Conservation (phyloP, 2,797 vertebrate genomes). For the Chiroxiphia lanceolata region DNA sequence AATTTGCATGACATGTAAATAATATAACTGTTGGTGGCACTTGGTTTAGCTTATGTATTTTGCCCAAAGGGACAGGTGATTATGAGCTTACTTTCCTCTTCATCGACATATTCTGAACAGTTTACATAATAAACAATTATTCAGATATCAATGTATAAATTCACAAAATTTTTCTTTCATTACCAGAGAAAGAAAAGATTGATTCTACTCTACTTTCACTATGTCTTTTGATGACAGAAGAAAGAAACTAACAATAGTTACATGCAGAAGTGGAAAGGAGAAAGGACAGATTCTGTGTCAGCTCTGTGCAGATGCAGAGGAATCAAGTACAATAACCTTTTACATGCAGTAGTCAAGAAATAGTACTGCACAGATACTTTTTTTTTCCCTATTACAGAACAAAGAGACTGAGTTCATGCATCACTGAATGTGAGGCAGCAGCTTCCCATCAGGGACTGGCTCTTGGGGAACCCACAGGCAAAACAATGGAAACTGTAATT, state of each 20-base stretch:
- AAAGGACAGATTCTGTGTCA: conserved; percentile 41
- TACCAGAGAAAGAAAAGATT: conserved; percentile 40
- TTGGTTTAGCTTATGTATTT: conserved; percentile 67
- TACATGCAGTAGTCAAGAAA: conserved; percentile 6
- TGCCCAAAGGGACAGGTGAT: conserved; percentile 68
- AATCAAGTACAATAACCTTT: conserved; percentile 56
- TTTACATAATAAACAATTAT: conserved; percentile 49
- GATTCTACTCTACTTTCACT: conserved; percentile 40
- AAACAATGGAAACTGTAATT: conserved; percentile 53
- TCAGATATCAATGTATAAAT: conserved; percentile 54
- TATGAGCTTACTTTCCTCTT: conserved; percentile 65
- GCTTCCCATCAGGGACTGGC: conserved; percentile 21
- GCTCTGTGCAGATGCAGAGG: conserved; percentile 39
- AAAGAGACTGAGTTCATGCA: conserved; percentile 27
- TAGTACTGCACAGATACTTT: not conserved
- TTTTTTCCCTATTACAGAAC: not conserved
- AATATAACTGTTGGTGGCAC: conserved; percentile 60
- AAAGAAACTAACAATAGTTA: conserved; percentile 16
- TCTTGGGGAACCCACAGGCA: conserved; percentile 45
- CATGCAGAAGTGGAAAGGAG: not conserved
- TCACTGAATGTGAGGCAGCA: conserved; percentile 20
- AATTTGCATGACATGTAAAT: conserved; percentile 60
- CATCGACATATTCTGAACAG: conserved; percentile 48
- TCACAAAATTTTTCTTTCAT: conserved; percentile 61
- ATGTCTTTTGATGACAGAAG: not conserved